These are phyloP conservation scores for Zaprionus nigranus DNA, from an alignment of 1,140 invertebrate genomes.

Conservation along the genomic window DNA sequence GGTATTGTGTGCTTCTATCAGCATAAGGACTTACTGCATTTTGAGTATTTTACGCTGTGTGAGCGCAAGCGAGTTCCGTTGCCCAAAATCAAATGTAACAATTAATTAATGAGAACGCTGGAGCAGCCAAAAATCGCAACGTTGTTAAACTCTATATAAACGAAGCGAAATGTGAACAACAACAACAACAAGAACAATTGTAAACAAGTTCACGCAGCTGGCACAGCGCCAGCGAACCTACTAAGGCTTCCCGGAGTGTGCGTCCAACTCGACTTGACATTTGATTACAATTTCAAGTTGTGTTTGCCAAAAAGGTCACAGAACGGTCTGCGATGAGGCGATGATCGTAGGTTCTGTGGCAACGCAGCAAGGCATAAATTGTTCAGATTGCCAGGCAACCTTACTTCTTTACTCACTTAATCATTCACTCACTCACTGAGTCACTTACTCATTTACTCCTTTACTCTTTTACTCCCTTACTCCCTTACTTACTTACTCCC, in stretches of 20 bases:
- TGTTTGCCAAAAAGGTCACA: too few species aligned
- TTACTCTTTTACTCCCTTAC: neutral
- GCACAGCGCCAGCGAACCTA: neutral
- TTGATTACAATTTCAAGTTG: slow-evolving; percentile 15
- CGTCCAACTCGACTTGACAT: slow-evolving; percentile 19
- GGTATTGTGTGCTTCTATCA: neutral
- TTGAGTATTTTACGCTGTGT: slow-evolving; percentile 1
- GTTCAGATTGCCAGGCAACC: slow-evolving; percentile 11
- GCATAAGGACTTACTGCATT: too few species aligned
- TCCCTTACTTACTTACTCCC: too few species aligned
- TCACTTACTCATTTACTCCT: neutral
- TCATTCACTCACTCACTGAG: slow-evolving; percentile 9
- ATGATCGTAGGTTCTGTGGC: slow-evolving; percentile 26
- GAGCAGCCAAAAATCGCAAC: slow-evolving; percentile 25
- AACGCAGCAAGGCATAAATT: slow-evolving; percentile 17
- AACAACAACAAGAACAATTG: neutral
- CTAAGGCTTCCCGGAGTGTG: neutral
- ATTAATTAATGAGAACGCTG: slow-evolving; percentile 58
- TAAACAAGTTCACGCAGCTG: neutral
- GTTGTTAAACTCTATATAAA: slow-evolving; percentile 10
- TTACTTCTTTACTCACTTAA: too few species aligned
- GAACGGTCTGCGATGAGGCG: neutral
- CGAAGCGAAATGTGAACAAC: neutral
- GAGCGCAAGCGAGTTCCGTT: neutral
- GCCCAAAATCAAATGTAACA: slow-evolving; percentile 62